These are phyloP conservation scores for Idris sp. DNA, from an alignment of 1,140 invertebrate species.

Conservation along the genomic window DNA sequence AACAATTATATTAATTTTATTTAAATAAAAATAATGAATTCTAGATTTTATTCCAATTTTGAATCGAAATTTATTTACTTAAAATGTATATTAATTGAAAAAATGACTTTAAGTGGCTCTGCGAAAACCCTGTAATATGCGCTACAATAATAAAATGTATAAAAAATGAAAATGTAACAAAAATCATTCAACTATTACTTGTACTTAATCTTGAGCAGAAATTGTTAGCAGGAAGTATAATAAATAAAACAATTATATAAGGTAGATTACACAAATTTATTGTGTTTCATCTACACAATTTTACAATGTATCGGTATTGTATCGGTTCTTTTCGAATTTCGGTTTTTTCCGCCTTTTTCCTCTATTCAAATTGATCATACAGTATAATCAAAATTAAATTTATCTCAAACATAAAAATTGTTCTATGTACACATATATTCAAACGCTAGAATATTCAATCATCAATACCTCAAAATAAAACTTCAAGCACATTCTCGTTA, in stretches of 20 bases:
- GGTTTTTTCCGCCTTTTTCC: constrained; percentile 11
- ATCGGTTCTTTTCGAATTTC: constrained; percentile 41
- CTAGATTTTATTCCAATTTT: too few relatives aligned
- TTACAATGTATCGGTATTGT: constrained; percentile 50
- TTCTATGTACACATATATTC: constrained; percentile 26
- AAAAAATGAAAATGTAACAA: too few relatives aligned
- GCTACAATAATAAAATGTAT: too few relatives aligned
- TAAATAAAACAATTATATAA: constrained; percentile 3
- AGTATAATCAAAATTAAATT: constrained; percentile 22
- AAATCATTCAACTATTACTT: too few relatives aligned
- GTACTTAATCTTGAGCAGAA: too few relatives aligned
- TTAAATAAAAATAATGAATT: too few relatives aligned
- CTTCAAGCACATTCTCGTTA: background rate
- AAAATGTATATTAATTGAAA: too few relatives aligned
- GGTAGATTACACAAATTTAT: constrained; percentile 48
- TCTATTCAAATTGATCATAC: constrained; percentile 4
- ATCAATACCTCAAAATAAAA: constrained; percentile 20
- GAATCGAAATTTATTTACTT: too few relatives aligned
- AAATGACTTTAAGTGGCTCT: too few relatives aligned
- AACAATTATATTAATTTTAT: too few relatives aligned
- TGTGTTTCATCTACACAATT: constrained; percentile 55
- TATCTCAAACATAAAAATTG: constrained; percentile 8
- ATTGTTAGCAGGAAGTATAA: too few relatives aligned
- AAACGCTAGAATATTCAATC: constrained; percentile 33
- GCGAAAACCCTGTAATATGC: too few relatives aligned